Base-by-base conservation (phyloP, 2,797 vertebrate species). In the Hyperoplus lanceolatus region DNA sequence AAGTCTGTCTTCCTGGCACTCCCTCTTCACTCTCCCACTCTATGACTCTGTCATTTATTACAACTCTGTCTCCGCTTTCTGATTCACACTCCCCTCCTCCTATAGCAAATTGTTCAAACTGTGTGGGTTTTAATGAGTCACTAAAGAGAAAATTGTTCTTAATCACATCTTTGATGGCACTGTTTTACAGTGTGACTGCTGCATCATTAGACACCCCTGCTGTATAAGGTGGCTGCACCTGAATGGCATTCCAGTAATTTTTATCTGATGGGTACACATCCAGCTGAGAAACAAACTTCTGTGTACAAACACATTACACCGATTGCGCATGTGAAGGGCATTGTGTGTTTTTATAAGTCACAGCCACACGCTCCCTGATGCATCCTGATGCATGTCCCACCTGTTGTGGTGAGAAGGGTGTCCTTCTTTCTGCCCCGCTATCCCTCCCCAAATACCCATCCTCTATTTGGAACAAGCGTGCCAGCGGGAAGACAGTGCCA, bases 381-480 rank as follows among this genome's bases (percentile, higher is more conserved):
- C 90, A 85, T 85, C 86, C 72, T 85, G 86, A 84, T 77, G 62
- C 82, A 46, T 45, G 70, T 87, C 85, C 89, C 90, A 93, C 92
- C 93, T 93, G 90, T 92, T 91, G 90, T 56, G 63, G 63, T 75
- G 86, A 91, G 86, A 92, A 90, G 89, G 83, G 79, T 70, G 81
- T 91, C 89, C 89, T 90, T 92, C 89, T 89, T 89, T 90, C 82
- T 36, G 68, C 79, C 72, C 64, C 0, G 36, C 50, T 29, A 76
- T 81, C 73, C 79, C 60, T 57, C 75, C 72, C 63, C 21, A 49
- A 87, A 83, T 14, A 56, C 68, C 46, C 29, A 6, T 14, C 41
- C 76, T 66, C 69, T 53, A 43, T 63, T 84, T 49, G 48, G 55
- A 75, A 89, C 10, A 0, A 76, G 80, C n/a, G 39, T 91, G 91